These are phyloP conservation scores for Drosophila histrio DNA, from an alignment of 2,888 invertebrate species.

Conservation along the genomic window DNA sequence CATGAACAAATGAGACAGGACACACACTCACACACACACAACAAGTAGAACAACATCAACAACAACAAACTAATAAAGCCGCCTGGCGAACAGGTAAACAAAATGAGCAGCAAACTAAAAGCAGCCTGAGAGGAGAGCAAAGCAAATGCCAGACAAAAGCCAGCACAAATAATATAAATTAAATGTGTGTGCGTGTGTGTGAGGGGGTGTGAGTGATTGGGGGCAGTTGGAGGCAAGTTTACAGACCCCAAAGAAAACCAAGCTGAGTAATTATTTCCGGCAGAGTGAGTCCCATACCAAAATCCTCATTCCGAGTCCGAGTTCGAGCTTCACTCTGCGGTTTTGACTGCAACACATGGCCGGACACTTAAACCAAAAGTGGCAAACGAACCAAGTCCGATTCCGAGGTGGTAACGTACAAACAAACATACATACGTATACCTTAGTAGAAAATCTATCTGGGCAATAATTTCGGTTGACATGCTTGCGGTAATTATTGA, in stretches of 20 bases:
- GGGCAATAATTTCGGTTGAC: constrained; percentile 82
- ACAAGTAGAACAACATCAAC: constrained; percentile 26
- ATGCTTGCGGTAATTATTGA: constrained; percentile 83
- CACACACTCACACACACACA: constrained; percentile 26
- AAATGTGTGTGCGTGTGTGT: constrained; percentile 55
- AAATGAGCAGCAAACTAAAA: constrained; percentile 49
- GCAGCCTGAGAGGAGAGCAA: constrained; percentile 9
- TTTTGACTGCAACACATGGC: constrained; percentile 77
- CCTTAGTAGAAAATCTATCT: constrained; percentile 66
- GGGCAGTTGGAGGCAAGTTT: constrained; percentile 4
- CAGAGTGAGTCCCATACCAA: constrained; percentile 47
- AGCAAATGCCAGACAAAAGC: constrained; percentile 65
- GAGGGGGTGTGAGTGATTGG: constrained; percentile 7
- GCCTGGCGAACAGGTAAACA: constrained; percentile 61
- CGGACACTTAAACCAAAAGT: constrained; percentile 71
- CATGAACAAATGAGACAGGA: constrained; percentile 52
- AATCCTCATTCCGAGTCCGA: constrained; percentile 10
- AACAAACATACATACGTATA: not conserved
- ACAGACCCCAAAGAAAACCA: constrained; percentile 51
- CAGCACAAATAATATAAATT: constrained; percentile 80
- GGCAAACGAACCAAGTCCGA: constrained; percentile 42
- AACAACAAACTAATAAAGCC: constrained; percentile 70
- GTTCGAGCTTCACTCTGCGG: constrained; percentile 62
- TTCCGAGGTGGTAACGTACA: constrained; percentile 6
- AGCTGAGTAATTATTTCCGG: constrained; percentile 79